These are phyloP conservation scores for Barnardius zonarius DNA, from an alignment of 2,113 vertebrate species.

Conservation along the genomic window DNA sequence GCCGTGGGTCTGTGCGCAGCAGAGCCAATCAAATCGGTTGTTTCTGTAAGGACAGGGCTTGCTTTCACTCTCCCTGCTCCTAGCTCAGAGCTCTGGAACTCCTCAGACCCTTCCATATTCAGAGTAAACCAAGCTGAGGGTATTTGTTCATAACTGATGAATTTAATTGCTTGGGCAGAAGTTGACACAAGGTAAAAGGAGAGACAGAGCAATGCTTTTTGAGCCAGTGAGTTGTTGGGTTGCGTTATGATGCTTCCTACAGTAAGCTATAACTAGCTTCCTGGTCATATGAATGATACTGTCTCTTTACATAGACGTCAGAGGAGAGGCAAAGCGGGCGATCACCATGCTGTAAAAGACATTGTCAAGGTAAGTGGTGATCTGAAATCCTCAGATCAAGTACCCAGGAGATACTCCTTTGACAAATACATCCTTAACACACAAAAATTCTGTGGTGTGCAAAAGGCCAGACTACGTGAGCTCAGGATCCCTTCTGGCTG, in stretches of 20 bases:
- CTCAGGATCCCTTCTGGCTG: neutral
- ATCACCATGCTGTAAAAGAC: neutral
- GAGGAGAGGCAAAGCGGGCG: neutral
- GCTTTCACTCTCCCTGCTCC: neutral
- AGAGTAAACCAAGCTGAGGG: neutral
- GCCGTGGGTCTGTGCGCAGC: neutral
- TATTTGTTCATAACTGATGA: neutral
- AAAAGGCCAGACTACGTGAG: rapidly evolving
- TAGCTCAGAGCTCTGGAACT: neutral
- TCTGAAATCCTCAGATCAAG: neutral
- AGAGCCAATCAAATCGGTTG: neutral
- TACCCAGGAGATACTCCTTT: neutral
- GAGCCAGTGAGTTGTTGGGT: neutral
- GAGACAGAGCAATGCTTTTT: neutral
- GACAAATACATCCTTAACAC: neutral
- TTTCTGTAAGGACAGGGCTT: neutral
- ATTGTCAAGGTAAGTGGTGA: neutral
- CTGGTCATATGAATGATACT: neutral
- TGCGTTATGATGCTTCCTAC: neutral
- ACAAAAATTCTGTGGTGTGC: neutral
- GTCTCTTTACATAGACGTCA: neutral
- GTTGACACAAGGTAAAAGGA: neutral
- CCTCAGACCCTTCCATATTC: neutral
- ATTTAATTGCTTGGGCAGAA: neutral
- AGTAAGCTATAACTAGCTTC: neutral